A percentile compares a stretch with the other conserved stretches of the same genome.
These are phyloP conservation scores for Dolichotis patagonum DNA, from an alignment of 2,113 vertebrate genomes.

Conservation along the genomic window DNA sequence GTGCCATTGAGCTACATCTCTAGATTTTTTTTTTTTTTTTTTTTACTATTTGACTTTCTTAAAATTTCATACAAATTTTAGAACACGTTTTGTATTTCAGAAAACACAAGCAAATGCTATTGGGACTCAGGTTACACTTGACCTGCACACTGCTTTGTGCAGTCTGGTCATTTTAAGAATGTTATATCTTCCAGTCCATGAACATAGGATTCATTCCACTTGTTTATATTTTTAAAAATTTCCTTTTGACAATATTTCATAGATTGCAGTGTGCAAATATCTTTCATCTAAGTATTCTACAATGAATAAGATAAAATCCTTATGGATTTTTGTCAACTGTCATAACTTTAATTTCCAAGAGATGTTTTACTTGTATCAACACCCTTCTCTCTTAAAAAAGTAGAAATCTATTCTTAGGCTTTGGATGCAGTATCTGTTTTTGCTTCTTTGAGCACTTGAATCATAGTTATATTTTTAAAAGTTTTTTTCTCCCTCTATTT, in stretches of 20 bases:
- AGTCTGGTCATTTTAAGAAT: not conserved
- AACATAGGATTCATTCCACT: not conserved
- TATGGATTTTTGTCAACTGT: not conserved
- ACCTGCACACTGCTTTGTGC: not conserved
- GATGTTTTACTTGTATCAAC: not conserved
- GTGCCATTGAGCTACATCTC: no score
- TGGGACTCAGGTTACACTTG: not conserved
- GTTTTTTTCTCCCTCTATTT: not conserved
- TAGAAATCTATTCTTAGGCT: slow-evolving; percentile 17
- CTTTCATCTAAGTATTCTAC: not conserved
- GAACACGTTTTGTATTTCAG: not conserved
- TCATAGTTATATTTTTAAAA: slow-evolving; percentile 7
- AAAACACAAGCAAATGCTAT: not conserved
- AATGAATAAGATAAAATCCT: slow-evolving; percentile 4
- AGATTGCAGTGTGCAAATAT: not conserved
- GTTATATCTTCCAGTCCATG: not conserved
- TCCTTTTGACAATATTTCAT: not conserved
- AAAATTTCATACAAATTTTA: not conserved
- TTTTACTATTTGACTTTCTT: not conserved
- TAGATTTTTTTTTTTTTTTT: no score
- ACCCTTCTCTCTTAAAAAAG: not conserved
- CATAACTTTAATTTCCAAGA: slow-evolving; percentile 15
- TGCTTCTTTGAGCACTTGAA: slow-evolving; percentile 20
- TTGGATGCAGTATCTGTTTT: slow-evolving; percentile 1
- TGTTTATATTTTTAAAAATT: not conserved